Base-by-base conservation (phyloP, 2,888 invertebrate species). In the Drosophila gaucha region DNA sequence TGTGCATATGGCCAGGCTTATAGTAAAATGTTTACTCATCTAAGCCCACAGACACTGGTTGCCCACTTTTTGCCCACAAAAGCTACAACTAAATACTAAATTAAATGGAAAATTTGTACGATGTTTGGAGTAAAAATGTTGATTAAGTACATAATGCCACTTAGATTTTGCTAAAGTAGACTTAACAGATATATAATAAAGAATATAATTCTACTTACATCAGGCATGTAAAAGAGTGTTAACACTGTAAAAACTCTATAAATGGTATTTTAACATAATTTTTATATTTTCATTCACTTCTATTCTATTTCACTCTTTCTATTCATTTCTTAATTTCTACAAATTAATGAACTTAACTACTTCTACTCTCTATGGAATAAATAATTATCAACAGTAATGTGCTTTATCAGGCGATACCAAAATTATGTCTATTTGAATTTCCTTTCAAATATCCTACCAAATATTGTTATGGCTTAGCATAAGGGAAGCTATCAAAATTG, bases 11-110 rank as follows among this genome's bases (percentile, higher is more conserved):
- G 46, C 18, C 10, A 3, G 43, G 36, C 33, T 56, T 49, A 9
- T 10, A 26, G 36, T 20, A 33, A 36, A 26, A 50, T 56, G 44
- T 65, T 66, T 66, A 50, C 39, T 56, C 44, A 33, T 50, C 12
- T n/a, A 31, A 28, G 35, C 43, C 51, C 24, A 12, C 62, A 63
- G 35, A 30, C 49, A 28, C 36, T 24, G 60, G 63, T 60, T 47
- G 31, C n/a, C 60, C 60, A 62, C 56, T 39, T 57, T 14, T n/a
- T 26, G 16, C 9, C 60, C 64, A 12, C 62, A 63, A 28, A 62
- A 22, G 31, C 33, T 9, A 49, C 33, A 39, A 47, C 38, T 31
- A 60, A 62, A 62, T 47, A 26, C 60, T 24, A 39, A 47, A 47
- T 62, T 8, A 31, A 20, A 31, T 46, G 22, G 31, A 20, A 46